phyloP scores from a whole-genome alignment of 2,113 vertebrate species.

The Cavia porcellus region DNA sequence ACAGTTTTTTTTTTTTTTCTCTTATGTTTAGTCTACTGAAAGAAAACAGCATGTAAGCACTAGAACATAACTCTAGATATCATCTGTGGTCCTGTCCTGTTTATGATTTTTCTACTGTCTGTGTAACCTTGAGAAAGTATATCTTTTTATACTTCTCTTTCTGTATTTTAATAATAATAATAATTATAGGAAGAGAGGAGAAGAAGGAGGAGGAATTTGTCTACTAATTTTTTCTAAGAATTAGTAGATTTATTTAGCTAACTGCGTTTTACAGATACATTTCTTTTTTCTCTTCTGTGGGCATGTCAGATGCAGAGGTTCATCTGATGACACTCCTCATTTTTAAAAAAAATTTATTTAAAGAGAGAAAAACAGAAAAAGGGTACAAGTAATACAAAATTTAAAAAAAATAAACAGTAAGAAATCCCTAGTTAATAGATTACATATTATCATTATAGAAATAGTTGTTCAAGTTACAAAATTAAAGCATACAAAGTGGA shows the following conservation, averaged over 20 bases:
- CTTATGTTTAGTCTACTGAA: slow-evolving; percentile 59
- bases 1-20: not conserved
- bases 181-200: not conserved
- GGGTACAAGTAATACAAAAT: no score
- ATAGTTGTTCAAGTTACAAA: no score
- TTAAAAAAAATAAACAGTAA: no score
- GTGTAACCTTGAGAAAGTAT: slow-evolving; percentile 35
- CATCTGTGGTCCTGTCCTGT: slow-evolving; percentile 3
- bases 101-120: not conserved
- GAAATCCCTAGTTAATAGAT: no score
- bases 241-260: slow-evolving; percentile 3
- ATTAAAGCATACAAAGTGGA: no score
- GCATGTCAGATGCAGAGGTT: not conserved
- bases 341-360: no score
- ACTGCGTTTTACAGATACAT: not conserved
- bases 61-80: not conserved
- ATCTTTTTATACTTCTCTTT: slow-evolving; percentile 10
- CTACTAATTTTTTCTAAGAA: not conserved
- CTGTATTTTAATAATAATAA: not conserved
- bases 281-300: not conserved
- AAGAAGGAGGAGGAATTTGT: not conserved
- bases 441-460: no score
- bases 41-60: slow-evolving; percentile 34
- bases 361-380: no score
- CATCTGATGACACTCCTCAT: not conserved